Base-by-base conservation (phyloP, 2,797 vertebrate genomes). In the Phoxinus dragarum region DNA sequence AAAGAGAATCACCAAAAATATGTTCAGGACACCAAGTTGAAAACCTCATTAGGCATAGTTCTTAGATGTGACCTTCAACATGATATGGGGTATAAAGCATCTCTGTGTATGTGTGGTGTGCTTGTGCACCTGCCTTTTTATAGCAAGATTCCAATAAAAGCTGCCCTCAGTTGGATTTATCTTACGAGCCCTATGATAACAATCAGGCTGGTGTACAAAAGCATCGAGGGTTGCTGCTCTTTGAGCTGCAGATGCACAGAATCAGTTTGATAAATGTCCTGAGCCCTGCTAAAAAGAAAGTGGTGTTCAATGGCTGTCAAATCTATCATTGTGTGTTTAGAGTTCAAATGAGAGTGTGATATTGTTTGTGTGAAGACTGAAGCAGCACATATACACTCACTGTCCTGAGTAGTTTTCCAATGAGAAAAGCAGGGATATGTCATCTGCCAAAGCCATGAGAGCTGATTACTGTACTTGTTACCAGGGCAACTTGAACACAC, bases 41-140 rank as follows among this genome's bases (percentile, higher is more conserved):
- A 79, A 85, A 74, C 68, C 81, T 88, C 67, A 89, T 90, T 89
- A 86, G n/a, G 84, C 88, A 89, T 82, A 86, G 68, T 84, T 78
- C 81, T 85, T 88, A 87, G 89, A 88, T 84, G 86, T 84, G 87
- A 90, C 90, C 89, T 88, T 90, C 87, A 88, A 82, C 31, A n/a
- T 76, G 75, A 69, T 86, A 86, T 83, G 80, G 73, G 64, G 52
- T 66, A 81, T 82, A 61, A 76, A 77, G 71, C 78, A 44, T 61
- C 75, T 73, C 34, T 3, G 71, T 84, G 47, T 81, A n/a, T 67
- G 67, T 52, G 69, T 80, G 40, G 84, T 76, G 77, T 31, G 23
- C 42, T 23, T 64, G 69, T 76, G 79, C 75, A 52, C 75, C 38
- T 84, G 81, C 34, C 80, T 87, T 88, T 88, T 88, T 86, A 88